phyloP scores from a whole-genome alignment of 2,113 vertebrate species.

The Epinephelus fuscoguttatus region DNA sequence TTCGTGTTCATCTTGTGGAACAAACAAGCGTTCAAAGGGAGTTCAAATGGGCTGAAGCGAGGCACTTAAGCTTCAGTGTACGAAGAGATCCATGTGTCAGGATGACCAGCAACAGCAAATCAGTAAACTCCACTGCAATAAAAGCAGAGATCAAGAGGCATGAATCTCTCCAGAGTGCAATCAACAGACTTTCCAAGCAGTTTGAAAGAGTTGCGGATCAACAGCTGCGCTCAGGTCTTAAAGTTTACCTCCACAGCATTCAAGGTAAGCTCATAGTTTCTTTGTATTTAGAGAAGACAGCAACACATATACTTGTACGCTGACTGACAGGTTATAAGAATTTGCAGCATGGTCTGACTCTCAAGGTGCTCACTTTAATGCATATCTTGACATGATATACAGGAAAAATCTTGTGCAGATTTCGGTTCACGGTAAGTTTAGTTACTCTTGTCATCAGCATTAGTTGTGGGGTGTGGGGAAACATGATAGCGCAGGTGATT shows the following conservation, averaged over 20 bases:
- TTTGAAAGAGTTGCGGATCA: conserved; percentile 82
- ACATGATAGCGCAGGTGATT: conserved; percentile 20
- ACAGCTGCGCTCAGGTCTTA: conserved; percentile 82
- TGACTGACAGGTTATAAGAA: background rate
- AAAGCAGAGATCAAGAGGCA: conserved; percentile 86
- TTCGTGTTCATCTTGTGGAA: conserved; percentile 33
- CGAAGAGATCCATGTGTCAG: conserved; percentile 66
- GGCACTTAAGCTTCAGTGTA: conserved; percentile 40
- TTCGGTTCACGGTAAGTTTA: background rate
- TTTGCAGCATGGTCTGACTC: background rate
- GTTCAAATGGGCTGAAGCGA: conserved; percentile 78
- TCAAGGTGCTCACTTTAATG: background rate
- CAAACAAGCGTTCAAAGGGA: conserved; percentile 11
- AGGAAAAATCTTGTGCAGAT: background rate
- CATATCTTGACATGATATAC: background rate
- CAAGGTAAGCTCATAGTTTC: conserved; percentile 81
- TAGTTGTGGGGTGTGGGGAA: background rate
- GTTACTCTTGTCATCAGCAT: background rate
- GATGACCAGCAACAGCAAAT: conserved; percentile 85
- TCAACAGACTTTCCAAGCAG: conserved; percentile 83
- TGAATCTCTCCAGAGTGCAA: conserved; percentile 80
- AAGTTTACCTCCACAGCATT: conserved; percentile 82
- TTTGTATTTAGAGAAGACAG: background rate
- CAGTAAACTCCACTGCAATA: conserved; percentile 83
- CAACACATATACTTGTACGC: background rate